A percentile compares a stretch with the other conserved stretches of the same genome.
Evolutionary conservation across 2,888 invertebrate genomes (phyloP).

Genomic region (Allygus modestus): DNA sequence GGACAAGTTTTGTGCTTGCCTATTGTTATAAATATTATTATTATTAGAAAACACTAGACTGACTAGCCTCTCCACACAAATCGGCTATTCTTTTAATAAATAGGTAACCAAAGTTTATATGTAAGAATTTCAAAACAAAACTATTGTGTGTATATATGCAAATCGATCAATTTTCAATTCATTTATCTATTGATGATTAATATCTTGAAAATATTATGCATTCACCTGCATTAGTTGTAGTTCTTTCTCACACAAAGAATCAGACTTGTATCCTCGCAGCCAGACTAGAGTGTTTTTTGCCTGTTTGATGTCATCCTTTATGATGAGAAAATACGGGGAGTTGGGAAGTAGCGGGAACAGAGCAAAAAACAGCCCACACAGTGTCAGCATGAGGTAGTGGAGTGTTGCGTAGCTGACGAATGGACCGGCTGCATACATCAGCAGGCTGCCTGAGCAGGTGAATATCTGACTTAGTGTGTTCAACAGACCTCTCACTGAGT

Average conservation of each 20-base stretch:
- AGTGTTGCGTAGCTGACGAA: slow-evolving; percentile 33
- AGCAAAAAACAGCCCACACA: slow-evolving; percentile 19
- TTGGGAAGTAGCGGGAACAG: slow-evolving; percentile 24
- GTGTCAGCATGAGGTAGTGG: slow-evolving; percentile 22
- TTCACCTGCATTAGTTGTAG: slow-evolving; percentile 11
- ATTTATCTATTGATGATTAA: too few relatives aligned
- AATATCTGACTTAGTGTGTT: slow-evolving; percentile 43
- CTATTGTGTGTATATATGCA: too few relatives aligned
- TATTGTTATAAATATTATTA: too few relatives aligned
- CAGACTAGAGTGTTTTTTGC: slow-evolving; percentile 15
- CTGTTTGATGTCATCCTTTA: not conserved
- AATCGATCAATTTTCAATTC: too few relatives aligned
- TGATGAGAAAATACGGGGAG: slow-evolving; percentile 33
- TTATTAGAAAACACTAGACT: too few relatives aligned
- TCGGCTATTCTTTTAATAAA: too few relatives aligned
- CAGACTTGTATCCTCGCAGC: slow-evolving; percentile 24
- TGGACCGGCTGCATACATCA: slow-evolving; percentile 34
- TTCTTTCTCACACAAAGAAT: slow-evolving; percentile 1
- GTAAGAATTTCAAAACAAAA: too few relatives aligned
- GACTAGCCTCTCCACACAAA: too few relatives aligned
- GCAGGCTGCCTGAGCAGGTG: slow-evolving; percentile 17
- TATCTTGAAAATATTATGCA: not conserved
- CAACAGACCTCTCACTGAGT: slow-evolving; percentile 33
- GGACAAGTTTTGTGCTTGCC: too few relatives aligned
- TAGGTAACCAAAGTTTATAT: too few relatives aligned